Base-by-base conservation (phyloP, 2,888 invertebrate species). In the Stenolophus ochropezus region DNA sequence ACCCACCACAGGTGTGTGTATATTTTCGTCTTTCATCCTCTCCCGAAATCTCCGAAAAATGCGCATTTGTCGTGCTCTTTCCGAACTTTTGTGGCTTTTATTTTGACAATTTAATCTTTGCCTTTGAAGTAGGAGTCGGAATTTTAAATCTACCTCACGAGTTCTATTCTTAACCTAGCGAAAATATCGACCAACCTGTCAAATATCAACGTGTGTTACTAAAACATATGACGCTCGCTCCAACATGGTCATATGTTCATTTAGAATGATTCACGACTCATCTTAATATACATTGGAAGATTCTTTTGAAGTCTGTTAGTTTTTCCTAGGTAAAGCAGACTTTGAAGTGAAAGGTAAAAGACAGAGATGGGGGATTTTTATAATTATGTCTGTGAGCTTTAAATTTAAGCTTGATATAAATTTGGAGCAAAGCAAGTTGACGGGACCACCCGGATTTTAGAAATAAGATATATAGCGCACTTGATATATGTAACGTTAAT, bases 71-170 rank as follows among this genome's bases (percentile, higher is more conserved):
- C 61, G 8, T 3, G 11, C 5, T 65, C 16, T 71, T 73, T 73
- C 25, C 23, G 8, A 73, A 80, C 71, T 25, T 71, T 74, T 56
- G 56, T 16, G 21, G 73, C 33, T 56, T 56, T 42, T 74, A 81
- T 81, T 81, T 81, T 81, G 81, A 81, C 81, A 81, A 81, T 81
- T 81, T 81, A 81, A 81, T 81, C 81, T 65, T 20, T 21, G 11
- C 58, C 65, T 78, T 76, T 76, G 42, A 76, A 47, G 49, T 74
- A 25, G 20, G 8, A 20, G 16, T 6, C 23, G 51, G 1, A 3
- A 42, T 49, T 75, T 51, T 53, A 49, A 53, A 75, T 75, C 23
- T 75, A 53, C 75, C 27, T 75, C 14, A 5, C 14, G 42, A 18
- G 3, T 18, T 69, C 61, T 77, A 77, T 77, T 77, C 42, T 77